Evolutionary conservation across 92 coral and sea anemone genomes (phyloP).

Genomic region (Heteractis magnifica): DNA sequence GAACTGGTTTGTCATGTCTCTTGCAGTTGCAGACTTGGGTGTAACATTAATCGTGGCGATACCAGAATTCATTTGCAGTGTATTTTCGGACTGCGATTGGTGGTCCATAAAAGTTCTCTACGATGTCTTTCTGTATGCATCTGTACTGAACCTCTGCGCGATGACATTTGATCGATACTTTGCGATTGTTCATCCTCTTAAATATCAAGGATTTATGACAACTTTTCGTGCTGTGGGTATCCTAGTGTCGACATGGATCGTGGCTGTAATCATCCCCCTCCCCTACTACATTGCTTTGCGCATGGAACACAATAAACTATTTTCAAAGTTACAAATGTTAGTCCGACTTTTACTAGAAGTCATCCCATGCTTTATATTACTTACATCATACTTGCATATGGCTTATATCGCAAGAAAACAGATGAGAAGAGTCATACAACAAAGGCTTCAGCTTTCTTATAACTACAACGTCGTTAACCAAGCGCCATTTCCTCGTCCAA

Average conservation of each 20-base stretch:
- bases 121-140: constrained; percentile 42
- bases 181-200: constrained; percentile 37
- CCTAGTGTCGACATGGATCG: constrained; percentile 24
- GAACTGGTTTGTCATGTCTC: constrained; percentile 39
- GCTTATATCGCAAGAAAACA: constrained; percentile 32
- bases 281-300: constrained; percentile 38
- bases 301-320: background rate
- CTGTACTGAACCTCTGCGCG: constrained; percentile 37
- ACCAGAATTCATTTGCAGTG: constrained; percentile 35
- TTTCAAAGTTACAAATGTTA: constrained; percentile 30
- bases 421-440: constrained; percentile 22
- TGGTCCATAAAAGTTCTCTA: constrained; percentile 40
- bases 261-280: constrained; percentile 25
- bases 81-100: constrained; percentile 28
- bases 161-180: constrained; percentile 46
- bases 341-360: constrained; percentile 37
- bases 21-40: constrained; percentile 41
- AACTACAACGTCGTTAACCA: constrained; percentile 14
- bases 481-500: background rate
- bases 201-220: constrained; percentile 29
- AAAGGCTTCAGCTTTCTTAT: constrained; percentile 21
- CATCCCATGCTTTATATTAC: constrained; percentile 30
- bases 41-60: constrained; percentile 38
- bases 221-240: background rate
- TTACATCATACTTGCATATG: constrained; percentile 29